Conservation (phyloP, 2,797 vertebrate species). For the Anguilla anguilla region DNA sequence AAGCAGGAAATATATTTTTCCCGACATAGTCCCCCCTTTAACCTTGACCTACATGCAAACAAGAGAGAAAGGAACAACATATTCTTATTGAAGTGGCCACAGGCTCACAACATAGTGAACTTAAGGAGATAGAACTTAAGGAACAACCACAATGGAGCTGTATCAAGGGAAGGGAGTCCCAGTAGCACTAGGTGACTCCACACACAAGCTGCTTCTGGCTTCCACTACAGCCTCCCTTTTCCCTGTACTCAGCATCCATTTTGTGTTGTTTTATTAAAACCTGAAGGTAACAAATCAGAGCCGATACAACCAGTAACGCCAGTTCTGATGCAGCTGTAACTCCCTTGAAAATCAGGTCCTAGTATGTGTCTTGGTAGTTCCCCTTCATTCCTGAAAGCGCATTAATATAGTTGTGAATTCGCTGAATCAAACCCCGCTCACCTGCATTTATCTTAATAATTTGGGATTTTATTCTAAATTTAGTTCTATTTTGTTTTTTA, state of each 20-base stretch:
- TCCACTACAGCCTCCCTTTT: background rate
- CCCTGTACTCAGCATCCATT: background rate
- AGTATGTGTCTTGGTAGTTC: conserved; percentile 4
- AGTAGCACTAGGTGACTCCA: background rate
- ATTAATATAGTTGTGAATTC: background rate
- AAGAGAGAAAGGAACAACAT: background rate
- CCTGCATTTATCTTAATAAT: background rate
- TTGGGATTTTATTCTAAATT: background rate
- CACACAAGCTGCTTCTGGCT: background rate
- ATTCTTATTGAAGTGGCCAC: background rate
- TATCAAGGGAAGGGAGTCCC: background rate
- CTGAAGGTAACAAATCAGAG: background rate
- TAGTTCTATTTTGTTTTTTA: background rate
- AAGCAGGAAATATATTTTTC: background rate
- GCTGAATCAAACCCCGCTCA: background rate
- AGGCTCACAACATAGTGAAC: background rate
- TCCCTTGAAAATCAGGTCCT: conserved; percentile 1
- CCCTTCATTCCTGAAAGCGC: background rate
- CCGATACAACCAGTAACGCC: background rate
- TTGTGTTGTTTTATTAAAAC: background rate
- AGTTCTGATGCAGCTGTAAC: background rate
- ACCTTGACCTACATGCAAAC: background rate
- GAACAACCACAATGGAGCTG: background rate
- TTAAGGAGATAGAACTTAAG: background rate
- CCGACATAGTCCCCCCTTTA: conserved; percentile 3